A percentile compares a stretch with the other conserved stretches of the same genome.
Evolutionary conservation across 2,888 invertebrate genomes (phyloP).

Genomic region (Leucophenga montana): DNA sequence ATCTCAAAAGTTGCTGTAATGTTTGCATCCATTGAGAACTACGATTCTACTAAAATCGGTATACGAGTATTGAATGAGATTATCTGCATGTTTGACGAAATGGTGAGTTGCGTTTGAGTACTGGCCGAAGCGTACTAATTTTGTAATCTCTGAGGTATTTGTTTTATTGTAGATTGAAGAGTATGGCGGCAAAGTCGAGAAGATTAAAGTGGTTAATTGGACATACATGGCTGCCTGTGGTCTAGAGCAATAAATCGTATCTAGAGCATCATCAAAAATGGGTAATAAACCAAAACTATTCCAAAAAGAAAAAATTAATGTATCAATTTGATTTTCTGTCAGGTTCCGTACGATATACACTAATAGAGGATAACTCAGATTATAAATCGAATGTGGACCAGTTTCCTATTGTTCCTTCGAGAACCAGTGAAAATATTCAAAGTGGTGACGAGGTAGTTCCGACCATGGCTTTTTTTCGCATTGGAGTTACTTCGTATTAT

Average conservation of each 20-base stretch:
- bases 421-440: not conserved
- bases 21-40: constrained; percentile 92
- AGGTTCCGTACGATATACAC: not conserved
- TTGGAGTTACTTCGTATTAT: constrained; percentile 81
- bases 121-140: not conserved
- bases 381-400: not conserved
- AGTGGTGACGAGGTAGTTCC: constrained; percentile 73
- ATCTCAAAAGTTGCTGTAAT: constrained; percentile 91
- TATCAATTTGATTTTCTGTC: not conserved
- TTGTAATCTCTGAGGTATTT: too few relatives aligned
- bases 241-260: constrained; percentile 70
- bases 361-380: not conserved
- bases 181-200: constrained; percentile 82
- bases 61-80: constrained; percentile 86
- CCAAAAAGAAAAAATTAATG: not conserved
- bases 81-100: constrained; percentile 89
- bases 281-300: not conserved
- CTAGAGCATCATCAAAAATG: too few relatives aligned
- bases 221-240: constrained; percentile 99
- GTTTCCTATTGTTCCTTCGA: not conserved
- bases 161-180: constrained; percentile 75
- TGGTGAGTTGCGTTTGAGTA: constrained; percentile 71
- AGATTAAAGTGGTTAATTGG: constrained; percentile 96
- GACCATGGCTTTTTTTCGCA: constrained; percentile 82
- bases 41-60: constrained; percentile 77